Base-by-base conservation (phyloP, 2,888 invertebrate species). In the Adelphocoris suturalis region DNA sequence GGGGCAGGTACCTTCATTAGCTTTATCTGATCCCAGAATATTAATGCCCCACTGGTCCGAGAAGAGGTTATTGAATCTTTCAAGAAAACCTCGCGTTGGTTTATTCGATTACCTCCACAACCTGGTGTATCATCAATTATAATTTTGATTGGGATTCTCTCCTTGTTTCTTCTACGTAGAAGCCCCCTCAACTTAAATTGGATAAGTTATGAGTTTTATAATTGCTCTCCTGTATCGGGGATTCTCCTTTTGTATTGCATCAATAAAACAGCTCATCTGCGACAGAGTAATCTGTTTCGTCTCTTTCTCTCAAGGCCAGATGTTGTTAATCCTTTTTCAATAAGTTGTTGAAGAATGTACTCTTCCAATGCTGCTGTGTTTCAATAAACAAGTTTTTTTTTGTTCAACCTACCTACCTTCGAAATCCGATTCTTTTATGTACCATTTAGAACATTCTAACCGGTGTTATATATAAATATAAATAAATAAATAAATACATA, bases 11-110 rank as follows among this genome's bases (percentile, higher is more conserved):
- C 82, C 82, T 82, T 82, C 82, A 82, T 82, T 82, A 82, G 82
- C 52, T 82, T 82, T 82, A 82, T 82, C 82, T 82, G 82, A 82
- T 82, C 52, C 82, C 52, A 52, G 82, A 82, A 82, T 82, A 82
- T 82, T 82, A 82, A 82, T 82, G 82, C 82, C 27, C 82, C 47
- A 19, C 78, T 19, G 11, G 37, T 14, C 46, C n/a, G 13, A 11
- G 37, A 0, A 28, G 19, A 28, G 46, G 16, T 78, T 78, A 78
- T 78, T 78, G 78, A 78, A 78, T 78, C 78, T 78, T 78, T 78
- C 46, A 78, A 78, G 78, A 47, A 78, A 78, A 4, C 46, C 78
- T 46, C 78, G 78, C 23, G 75, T n/a, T 37, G 75, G 78, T n/a
- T 78, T 37, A 78, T 78, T 78, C 78, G 78, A 78, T 78, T 78